Base-by-base conservation (phyloP, 2,888 invertebrate genomes). In the Drosophila borborema region DNA sequence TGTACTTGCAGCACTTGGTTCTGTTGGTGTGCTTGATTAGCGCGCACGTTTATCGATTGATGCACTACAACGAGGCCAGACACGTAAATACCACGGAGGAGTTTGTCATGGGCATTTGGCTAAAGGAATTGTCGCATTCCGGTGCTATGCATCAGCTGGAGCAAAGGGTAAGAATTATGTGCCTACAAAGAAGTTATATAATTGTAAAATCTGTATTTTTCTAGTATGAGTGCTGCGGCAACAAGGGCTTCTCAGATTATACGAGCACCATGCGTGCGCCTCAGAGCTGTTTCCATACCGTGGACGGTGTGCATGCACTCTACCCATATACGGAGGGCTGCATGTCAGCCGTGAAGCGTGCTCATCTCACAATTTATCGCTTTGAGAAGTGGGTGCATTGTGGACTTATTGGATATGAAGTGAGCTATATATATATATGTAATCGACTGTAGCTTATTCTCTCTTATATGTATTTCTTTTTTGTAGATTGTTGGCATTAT, bases 201-300 rank as follows among this genome's bases (percentile, higher is more conserved):
- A 14, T 16, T 5, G 7, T 2, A n/a, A 40, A 7, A 4, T 23
- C 8, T 12, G 10, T 12, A 9, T 5, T 14, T 2, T 3, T 5
- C 20, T 7, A 91, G 91, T 91, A 91, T 34, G 80, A 87, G 56
- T 91, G 91, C 64, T 91, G 91, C 43, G 91, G 92, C 53, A 74
- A 85, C 60, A 72, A 82, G 14, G 81, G 88, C 23, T 82, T n/a
- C 54, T 49, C 56, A 23, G 91, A 91, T 55, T 92, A 91, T 46
- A 80, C 68, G 5, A 82, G 72, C 18, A 61, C 71, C 6, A 60
- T 86, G 69, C 76, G 64, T 40, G 74, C 86, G 38, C 91, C 91
- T 0, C 58, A 74, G 14, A 91, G 86, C 62, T 91, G 91, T 31
- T 91, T 80, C 40, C 79, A 81, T 43, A 76, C 70, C 28, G 62